phyloP scores from a whole-genome alignment of 2,113 vertebrate genomes.

The Mola mola region DNA sequence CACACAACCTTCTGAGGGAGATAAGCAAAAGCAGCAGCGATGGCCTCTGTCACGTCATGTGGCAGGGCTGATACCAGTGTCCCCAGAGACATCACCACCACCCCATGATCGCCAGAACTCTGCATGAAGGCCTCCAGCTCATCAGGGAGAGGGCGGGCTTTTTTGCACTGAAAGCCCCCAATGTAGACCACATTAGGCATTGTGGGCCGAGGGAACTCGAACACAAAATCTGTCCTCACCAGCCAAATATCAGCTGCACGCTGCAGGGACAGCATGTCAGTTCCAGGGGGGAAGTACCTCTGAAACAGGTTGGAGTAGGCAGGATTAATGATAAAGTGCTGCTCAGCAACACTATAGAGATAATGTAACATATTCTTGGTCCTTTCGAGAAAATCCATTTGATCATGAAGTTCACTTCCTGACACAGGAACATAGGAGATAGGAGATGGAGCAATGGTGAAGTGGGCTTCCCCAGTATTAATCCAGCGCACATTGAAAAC shows the following conservation, averaged over 20 bases:
- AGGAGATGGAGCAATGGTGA: constrained; percentile 72
- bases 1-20: constrained; percentile 83
- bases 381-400: constrained; percentile 76
- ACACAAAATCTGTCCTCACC: constrained; percentile 76
- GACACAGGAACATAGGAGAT: constrained; percentile 76
- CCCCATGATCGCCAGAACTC: constrained; percentile 78
- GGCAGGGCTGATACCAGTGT: constrained; percentile 71
- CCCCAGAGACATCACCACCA: constrained; percentile 81
- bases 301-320: constrained; percentile 67
- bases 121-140: constrained; percentile 79
- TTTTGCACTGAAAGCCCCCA: constrained; percentile 79
- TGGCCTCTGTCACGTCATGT: constrained; percentile 55
- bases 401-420: constrained; percentile 70
- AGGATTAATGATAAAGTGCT: constrained; percentile 58
- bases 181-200: constrained; percentile 81
- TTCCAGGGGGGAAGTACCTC: constrained; percentile 73
- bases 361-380: constrained; percentile 73
- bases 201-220: constrained; percentile 77
- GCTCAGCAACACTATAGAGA: constrained; percentile 39
- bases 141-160: constrained; percentile 54
- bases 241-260: constrained; percentile 77
- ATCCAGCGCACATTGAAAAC: constrained; percentile 82
- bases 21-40: constrained; percentile 78
- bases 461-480: constrained; percentile 74
- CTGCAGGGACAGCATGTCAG: constrained; percentile 71